These are phyloP conservation scores for Caenorhabditis sulstoni DNA, from an alignment of 2,888 invertebrate species.

Conservation along the genomic window DNA sequence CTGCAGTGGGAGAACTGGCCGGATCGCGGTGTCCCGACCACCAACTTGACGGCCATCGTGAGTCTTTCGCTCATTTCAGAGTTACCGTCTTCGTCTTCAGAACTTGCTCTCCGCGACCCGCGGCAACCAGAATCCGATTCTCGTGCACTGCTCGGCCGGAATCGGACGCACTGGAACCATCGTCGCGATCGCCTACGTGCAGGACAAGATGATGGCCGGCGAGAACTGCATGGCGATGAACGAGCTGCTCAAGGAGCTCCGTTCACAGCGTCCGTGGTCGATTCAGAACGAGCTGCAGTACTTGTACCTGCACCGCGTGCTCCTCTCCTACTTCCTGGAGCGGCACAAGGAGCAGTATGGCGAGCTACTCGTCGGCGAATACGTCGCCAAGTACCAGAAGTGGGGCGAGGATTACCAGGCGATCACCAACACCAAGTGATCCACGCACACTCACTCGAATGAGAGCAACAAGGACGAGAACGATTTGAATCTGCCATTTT, in stretches of 20 bases:
- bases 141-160: slow-evolving; percentile 73
- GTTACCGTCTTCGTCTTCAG: slow-evolving; percentile 11
- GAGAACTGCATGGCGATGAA: slow-evolving; percentile 58
- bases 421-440: slow-evolving; percentile 11
- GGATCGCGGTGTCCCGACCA: slow-evolving; percentile 64
- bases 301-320: slow-evolving; percentile 60
- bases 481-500: no score
- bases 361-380: slow-evolving; percentile 26
- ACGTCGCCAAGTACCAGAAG: slow-evolving; percentile 48
- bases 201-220: slow-evolving; percentile 58
- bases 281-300: slow-evolving; percentile 69
- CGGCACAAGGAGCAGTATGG: slow-evolving; percentile 47
- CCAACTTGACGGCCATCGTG: slow-evolving; percentile 49
- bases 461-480: no score
- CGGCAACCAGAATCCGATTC: slow-evolving; percentile 63
- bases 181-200: slow-evolving; percentile 65
- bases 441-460: no score
- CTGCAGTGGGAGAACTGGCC: slow-evolving; percentile 72
- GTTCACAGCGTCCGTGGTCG: slow-evolving; percentile 66
- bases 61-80: background rate
- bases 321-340: slow-evolving; percentile 63
- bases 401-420: slow-evolving; percentile 53
- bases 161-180: slow-evolving; percentile 71
- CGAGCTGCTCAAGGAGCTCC: slow-evolving; percentile 62
- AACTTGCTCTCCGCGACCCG: slow-evolving; percentile 60